Percentiles rank a stretch among this genome's conserved stretches.
Conservation (phyloP, 2,113 vertebrate genomes). For the Galemys pyrenaicus region DNA sequence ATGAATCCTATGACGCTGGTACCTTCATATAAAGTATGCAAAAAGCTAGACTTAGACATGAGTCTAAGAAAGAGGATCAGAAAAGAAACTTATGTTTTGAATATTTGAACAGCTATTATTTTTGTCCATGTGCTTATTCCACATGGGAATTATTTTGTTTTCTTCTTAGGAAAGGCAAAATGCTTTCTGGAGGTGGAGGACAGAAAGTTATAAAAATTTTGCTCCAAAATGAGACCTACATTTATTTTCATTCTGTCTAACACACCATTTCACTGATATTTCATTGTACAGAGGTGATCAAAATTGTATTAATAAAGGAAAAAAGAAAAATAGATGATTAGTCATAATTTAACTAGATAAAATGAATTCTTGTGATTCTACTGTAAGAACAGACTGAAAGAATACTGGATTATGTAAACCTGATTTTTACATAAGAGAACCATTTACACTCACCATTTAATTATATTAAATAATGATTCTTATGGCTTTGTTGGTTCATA, state of each 20-base stretch:
- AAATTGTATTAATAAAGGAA: conserved; percentile 75
- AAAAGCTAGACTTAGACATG: conserved; percentile 22
- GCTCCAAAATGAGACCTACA: background rate
- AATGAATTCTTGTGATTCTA: conserved; percentile 67
- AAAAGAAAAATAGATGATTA: conserved; percentile 66
- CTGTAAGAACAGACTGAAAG: conserved; percentile 51
- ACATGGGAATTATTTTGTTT: background rate
- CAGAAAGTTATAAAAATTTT: background rate
- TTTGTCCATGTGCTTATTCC: conserved; percentile 40
- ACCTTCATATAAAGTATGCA: conserved; percentile 68
- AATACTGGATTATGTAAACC: conserved; percentile 62
- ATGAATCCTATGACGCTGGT: conserved; percentile 52
- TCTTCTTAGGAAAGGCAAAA: conserved; percentile 8
- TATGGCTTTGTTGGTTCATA: background rate
- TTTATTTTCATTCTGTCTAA: conserved; percentile 26
- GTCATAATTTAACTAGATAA: conserved; percentile 70
- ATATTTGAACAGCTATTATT: conserved; percentile 43
- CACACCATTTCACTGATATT: conserved; percentile 49
- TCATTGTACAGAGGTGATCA: conserved; percentile 58
- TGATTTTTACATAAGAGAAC: conserved; percentile 66
- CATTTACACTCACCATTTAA: conserved; percentile 42
- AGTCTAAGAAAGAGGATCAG: conserved; percentile 2
- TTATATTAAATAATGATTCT: conserved; percentile 49
- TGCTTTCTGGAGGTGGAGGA: background rate
- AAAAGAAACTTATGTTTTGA: conserved; percentile 55